Conservation (phyloP, 2,888 invertebrate species). For the Suillia variegata region DNA sequence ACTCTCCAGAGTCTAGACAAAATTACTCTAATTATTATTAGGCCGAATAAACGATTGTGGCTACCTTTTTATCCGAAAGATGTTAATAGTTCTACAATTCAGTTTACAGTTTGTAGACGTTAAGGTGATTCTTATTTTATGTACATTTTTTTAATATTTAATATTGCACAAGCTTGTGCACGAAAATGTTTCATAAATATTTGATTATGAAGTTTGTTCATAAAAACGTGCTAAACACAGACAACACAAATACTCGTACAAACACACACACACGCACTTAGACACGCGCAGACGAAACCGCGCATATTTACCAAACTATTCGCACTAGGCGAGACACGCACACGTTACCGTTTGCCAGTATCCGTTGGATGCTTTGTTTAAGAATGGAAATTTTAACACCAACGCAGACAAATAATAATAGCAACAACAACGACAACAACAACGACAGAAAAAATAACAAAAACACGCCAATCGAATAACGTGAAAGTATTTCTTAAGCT, state of each 20-base stretch:
- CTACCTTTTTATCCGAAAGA: too few relatives aligned
- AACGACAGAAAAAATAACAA: too few relatives aligned
- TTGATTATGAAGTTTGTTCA: background rate
- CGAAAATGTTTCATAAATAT: background rate
- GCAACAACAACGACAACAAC: too few relatives aligned
- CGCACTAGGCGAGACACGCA: too few relatives aligned
- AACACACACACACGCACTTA: background rate
- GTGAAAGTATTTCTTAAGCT: background rate
- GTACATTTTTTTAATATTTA: background rate
- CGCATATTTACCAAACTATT: too few relatives aligned
- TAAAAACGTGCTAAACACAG: background rate
- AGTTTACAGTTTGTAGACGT: background rate
- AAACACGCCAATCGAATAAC: background rate
- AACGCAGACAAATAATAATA: background rate
- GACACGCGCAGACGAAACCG: too few relatives aligned
- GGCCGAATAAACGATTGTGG: too few relatives aligned
- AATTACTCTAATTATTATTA: too few relatives aligned
- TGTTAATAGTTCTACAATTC: too few relatives aligned
- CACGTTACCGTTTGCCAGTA: background rate
- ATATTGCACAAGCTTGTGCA: background rate
- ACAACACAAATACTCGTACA: slow-evolving; percentile 2
- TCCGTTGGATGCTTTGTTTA: background rate
- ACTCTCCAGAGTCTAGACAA: too few relatives aligned
- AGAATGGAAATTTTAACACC: background rate
- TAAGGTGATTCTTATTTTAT: background rate